Base-by-base conservation (phyloP, 35 echinoderm and acorn worm genomes). In the Ptychodera flava region DNA sequence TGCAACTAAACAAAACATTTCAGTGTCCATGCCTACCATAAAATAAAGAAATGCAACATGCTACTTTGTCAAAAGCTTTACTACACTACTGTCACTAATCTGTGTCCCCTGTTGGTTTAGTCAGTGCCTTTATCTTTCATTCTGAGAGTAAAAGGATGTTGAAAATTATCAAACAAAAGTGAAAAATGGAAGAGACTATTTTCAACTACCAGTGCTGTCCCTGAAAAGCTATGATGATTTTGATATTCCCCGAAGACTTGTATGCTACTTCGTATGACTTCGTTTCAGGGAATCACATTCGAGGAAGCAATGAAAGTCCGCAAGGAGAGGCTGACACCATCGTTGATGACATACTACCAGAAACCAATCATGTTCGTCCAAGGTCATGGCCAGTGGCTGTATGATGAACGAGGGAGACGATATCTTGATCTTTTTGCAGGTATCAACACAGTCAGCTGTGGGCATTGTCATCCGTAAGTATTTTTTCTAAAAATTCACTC, bases 391-490 rank as follows among this genome's bases (percentile, higher is more conserved):
- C 96, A 99, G 86, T 99, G 96, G 96, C 86, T 99, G 80, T 99
- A 86, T 90, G 96, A 99, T 80, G 76, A 87, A 29, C 52, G 87
- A 22, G 96, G 92, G 16, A 92, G 90, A 79, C 38, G 96, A 32
- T 99, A 99, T 37, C 88, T 99, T 16, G 96, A 99, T 80, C 79
- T 99, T 33, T 99, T 99, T 87, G 90, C 90, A 1, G 96, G 96
- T 0, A 99, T 99, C 34, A 92, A 94, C 36, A 99, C 96, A n/a
- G 93, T 99, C 88, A 99, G 96, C 38, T 92, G 94, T 6, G 96
- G 96, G 16, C 96, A 99, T 80, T 99, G 96, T 45, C 96, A 99
- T 78, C 96, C 96, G 96, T 99, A 89, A 99, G 96, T 91, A 30
- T 64, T n/a, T n/a, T n/a, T n/a, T n/a, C n/a, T n/a, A n/a, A n/a